phyloP scores from a whole-genome alignment of 1,140 invertebrate genomes.

The Belonocnema kinseyi region DNA sequence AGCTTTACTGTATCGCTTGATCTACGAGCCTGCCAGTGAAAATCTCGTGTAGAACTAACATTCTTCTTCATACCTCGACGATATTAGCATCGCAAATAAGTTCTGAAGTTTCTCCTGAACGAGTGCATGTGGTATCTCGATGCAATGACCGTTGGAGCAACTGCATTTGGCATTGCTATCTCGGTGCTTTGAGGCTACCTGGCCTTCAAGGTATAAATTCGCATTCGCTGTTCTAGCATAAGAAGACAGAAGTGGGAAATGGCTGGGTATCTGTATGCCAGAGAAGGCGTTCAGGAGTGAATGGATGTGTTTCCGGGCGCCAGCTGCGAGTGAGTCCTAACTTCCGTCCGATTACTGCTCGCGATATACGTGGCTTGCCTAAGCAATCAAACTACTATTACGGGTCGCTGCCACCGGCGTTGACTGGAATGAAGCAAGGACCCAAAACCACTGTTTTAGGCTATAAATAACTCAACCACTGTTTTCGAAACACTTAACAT shows the following conservation, averaged over 20 bases:
- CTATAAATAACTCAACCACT: slow-evolving; percentile 43
- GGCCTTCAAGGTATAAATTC: slow-evolving; percentile 43
- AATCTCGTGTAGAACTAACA: too few relatives aligned
- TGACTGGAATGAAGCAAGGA: slow-evolving; percentile 47
- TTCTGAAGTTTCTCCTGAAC: too few relatives aligned
- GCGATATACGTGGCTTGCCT: slow-evolving; percentile 54
- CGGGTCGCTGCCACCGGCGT: slow-evolving; percentile 54
- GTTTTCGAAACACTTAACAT: neutral
- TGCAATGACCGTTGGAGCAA: slow-evolving; percentile 51
- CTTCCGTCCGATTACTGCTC: slow-evolving; percentile 65
- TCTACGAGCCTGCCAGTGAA: too few relatives aligned
- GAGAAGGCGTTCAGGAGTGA: slow-evolving; percentile 47
- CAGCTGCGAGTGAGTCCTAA: slow-evolving; percentile 62
- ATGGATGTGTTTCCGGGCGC: slow-evolving; percentile 62
- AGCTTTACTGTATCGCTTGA: too few relatives aligned
- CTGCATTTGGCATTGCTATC: slow-evolving; percentile 49
- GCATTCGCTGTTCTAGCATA: slow-evolving; percentile 33
- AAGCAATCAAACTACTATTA: slow-evolving; percentile 57
- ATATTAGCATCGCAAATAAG: too few relatives aligned
- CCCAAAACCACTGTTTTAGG: slow-evolving; percentile 45
- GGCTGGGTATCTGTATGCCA: slow-evolving; percentile 31
- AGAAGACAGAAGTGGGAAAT: slow-evolving; percentile 34
- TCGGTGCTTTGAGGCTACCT: slow-evolving; percentile 32
- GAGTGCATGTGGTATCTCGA: neutral
- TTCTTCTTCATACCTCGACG: too few relatives aligned